Evolutionary conservation across 2,888 invertebrate species (phyloP).

Genomic region (Sinotaia quadrata): DNA sequence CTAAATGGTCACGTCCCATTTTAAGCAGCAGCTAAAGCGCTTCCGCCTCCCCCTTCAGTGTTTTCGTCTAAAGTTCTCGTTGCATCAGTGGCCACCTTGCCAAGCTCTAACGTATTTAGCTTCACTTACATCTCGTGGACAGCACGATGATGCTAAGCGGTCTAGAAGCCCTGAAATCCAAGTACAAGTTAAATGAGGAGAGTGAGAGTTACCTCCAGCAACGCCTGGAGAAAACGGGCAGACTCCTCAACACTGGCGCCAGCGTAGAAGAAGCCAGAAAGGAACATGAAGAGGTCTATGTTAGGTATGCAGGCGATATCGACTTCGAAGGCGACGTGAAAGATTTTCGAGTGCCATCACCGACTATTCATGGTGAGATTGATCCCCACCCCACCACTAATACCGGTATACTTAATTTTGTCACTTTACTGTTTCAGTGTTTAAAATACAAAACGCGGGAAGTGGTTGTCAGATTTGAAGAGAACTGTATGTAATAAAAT

Average conservation of each 20-base stretch:
- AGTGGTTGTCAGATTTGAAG: no score
- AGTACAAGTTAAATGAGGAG: conserved; percentile 35
- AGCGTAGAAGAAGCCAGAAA: conserved; percentile 27
- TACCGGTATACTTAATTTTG: no score
- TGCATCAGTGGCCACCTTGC: no score
- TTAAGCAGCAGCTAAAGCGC: conserved; percentile 4
- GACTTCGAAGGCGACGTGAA: conserved; percentile 39
- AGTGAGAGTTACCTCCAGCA: conserved; percentile 28
- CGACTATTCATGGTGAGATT: conserved; percentile 36
- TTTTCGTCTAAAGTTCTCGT: neutral
- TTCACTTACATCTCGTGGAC: neutral
- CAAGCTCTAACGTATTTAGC: neutral
- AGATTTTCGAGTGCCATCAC: conserved; percentile 41
- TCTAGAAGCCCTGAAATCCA: conserved; percentile 29
- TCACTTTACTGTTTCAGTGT: no score
- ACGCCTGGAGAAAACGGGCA: conserved; percentile 17
- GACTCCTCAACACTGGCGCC: conserved; percentile 19
- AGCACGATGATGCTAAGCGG: conserved; percentile 24
- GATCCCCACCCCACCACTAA: no score
- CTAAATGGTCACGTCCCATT: conserved; percentile 13
- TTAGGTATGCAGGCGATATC: conserved; percentile 34
- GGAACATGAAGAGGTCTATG: conserved; percentile 12
- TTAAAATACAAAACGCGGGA: no score
- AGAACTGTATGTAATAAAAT: no score
- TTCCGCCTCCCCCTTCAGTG: conserved; percentile 11